Percentiles rank a stretch among this genome's conserved stretches.
These are phyloP conservation scores for Lacerta agilis DNA, from an alignment of 2,797 vertebrate genomes.

Conservation along the genomic window DNA sequence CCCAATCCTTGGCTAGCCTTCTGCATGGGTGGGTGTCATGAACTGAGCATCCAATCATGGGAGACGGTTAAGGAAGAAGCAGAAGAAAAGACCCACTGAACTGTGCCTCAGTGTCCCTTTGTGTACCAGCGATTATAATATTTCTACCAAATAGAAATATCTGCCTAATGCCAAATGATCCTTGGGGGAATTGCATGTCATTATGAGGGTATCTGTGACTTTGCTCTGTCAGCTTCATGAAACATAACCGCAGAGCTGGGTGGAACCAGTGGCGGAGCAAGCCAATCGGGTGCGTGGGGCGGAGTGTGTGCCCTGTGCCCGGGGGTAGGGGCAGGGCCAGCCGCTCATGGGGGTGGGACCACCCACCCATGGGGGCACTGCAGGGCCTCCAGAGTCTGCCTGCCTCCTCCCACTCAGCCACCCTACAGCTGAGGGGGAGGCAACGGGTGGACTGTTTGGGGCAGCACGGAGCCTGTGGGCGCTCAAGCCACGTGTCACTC, in stretches of 20 bases:
- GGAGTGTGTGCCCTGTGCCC: too few relatives aligned
- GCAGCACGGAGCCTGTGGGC: too few relatives aligned
- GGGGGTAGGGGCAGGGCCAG: too few relatives aligned
- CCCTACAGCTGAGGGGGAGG: too few relatives aligned
- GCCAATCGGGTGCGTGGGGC: too few relatives aligned
- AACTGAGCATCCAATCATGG: neutral
- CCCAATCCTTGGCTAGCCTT: neutral
- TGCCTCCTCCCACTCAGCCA: too few relatives aligned
- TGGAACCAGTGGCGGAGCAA: too few relatives aligned
- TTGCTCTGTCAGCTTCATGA: neutral
- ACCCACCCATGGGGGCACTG: too few relatives aligned
- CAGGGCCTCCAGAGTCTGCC: too few relatives aligned
- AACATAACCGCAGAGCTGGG: neutral
- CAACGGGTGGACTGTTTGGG: too few relatives aligned
- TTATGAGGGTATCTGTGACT: slow-evolving; percentile 10
- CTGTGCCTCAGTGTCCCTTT: slow-evolving; percentile 1
- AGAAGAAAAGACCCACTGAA: neutral
- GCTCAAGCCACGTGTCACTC: too few relatives aligned
- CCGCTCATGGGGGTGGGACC: too few relatives aligned
- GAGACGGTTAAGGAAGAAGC: neutral
- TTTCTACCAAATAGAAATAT: neutral
- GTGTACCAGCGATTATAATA: neutral
- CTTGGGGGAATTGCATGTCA: slow-evolving; percentile 20
- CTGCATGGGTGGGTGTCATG: neutral
- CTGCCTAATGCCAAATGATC: slow-evolving; percentile 39